Conservation (phyloP, 2,113 vertebrate species). For the Anarhynchus alexandrinus region DNA sequence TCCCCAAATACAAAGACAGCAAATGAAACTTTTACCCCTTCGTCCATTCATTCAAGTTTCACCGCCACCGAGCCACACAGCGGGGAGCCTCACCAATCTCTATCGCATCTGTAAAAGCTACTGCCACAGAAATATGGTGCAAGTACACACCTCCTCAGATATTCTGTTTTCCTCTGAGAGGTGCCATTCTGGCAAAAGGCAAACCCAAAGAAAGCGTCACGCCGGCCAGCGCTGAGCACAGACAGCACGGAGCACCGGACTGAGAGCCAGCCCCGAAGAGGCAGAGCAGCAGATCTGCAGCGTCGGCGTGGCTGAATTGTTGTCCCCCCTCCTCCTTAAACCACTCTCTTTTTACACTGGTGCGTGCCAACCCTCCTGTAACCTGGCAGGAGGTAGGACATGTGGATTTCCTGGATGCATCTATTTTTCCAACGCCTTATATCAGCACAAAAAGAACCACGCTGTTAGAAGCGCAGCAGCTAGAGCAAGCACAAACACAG, state of each 20-base stretch:
- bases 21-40: background rate
- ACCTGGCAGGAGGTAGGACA: background rate
- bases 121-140: background rate
- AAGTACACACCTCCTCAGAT: background rate
- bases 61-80: background rate
- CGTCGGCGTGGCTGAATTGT: rapidly evolving
- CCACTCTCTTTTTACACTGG: background rate
- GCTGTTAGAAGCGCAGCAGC: background rate
- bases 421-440: rapidly evolving
- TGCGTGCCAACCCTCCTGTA: background rate
- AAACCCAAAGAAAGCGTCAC: background rate
- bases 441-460: background rate
- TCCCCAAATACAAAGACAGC: background rate
- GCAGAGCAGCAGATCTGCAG: background rate
- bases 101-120: background rate
- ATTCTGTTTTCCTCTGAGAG: background rate
- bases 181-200: background rate
- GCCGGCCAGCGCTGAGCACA: rapidly evolving
- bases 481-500: background rate
- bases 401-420: too few species aligned
- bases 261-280: background rate
- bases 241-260: background rate
- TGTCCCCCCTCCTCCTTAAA: background rate
- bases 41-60: background rate
- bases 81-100: background rate